phyloP scores from a whole-genome alignment of 2,113 vertebrate species.

The Microtus oregoni region DNA sequence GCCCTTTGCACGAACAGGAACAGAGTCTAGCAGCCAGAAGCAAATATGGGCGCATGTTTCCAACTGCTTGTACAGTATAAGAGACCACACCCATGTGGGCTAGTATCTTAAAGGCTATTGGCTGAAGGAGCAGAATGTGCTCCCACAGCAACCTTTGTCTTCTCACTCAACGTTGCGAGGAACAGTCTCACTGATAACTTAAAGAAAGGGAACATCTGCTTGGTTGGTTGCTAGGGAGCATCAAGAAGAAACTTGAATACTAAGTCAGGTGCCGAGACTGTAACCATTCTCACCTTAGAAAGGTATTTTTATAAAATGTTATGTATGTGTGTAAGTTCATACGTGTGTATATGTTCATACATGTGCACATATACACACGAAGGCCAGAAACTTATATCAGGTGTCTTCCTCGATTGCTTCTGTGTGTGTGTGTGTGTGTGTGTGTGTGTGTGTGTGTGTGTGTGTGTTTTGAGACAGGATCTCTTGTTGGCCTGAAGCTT shows the following conservation, averaged over 20 bases:
- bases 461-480: background rate
- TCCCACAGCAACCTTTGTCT: background rate
- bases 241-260: background rate
- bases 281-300: background rate
- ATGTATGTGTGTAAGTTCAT: background rate
- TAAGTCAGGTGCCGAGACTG: background rate
- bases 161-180: background rate
- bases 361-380: too few relatives aligned
- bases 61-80: too few relatives aligned
- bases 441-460: background rate
- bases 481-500: background rate
- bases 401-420: background rate
- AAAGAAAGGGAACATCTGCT: background rate
- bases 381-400: background rate
- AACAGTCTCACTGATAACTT: background rate
- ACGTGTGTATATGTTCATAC: too few relatives aligned
- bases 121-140: too few relatives aligned
- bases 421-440: background rate
- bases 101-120: too few relatives aligned
- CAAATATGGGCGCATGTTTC: too few relatives aligned
- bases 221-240: background rate
- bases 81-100: too few relatives aligned
- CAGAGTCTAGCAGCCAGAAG: too few relatives aligned
- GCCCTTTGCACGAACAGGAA: too few relatives aligned
- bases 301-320: background rate